Evolutionary conservation across 2,888 invertebrate species (phyloP).

Genomic region (Napeogenes inachia): DNA sequence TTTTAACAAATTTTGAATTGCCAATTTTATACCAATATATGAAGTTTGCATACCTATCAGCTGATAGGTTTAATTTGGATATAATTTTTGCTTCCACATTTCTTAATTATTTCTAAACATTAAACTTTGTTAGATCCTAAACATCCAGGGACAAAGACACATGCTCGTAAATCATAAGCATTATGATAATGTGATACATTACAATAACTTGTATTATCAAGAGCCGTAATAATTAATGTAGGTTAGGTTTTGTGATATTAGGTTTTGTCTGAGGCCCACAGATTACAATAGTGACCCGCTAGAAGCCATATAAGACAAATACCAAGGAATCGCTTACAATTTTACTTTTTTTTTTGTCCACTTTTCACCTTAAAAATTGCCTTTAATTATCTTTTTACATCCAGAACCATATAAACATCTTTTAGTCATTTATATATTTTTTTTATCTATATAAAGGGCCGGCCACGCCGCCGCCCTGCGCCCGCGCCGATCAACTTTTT

Average conservation of each 20-base stretch:
- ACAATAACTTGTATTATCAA: conserved; percentile 71
- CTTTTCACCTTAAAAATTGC: conserved; percentile 63
- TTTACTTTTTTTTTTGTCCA: conserved; percentile 43
- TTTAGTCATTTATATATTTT: conserved; percentile 76
- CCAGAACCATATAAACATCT: conserved; percentile 79
- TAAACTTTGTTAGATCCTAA: conserved; percentile 73
- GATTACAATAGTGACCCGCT: conserved; percentile 75
- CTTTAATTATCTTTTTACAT: conserved; percentile 75
- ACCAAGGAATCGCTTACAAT: conserved; percentile 68
- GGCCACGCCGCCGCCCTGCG: conserved; percentile 53
- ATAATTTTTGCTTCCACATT: conserved; percentile 59
- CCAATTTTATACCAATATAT: conserved; percentile 59
- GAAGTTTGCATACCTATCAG: conserved; percentile 43
- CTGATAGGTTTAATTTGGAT: conserved; percentile 53
- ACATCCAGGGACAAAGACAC: conserved; percentile 78
- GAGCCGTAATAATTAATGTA: conserved; percentile 74
- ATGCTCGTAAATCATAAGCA: conserved; percentile 78
- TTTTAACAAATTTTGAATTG: conserved; percentile 60
- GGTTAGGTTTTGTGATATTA: conserved; percentile 60
- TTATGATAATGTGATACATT: conserved; percentile 77
- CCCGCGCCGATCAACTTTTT: conserved; percentile 63
- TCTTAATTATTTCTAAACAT: conserved; percentile 66
- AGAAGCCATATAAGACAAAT: conserved; percentile 72
- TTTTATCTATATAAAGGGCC: conserved; percentile 72
- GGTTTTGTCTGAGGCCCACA: conserved; percentile 72